Conservation (phyloP, 2,113 vertebrate species). For the Pelecanoides urinatrix region DNA sequence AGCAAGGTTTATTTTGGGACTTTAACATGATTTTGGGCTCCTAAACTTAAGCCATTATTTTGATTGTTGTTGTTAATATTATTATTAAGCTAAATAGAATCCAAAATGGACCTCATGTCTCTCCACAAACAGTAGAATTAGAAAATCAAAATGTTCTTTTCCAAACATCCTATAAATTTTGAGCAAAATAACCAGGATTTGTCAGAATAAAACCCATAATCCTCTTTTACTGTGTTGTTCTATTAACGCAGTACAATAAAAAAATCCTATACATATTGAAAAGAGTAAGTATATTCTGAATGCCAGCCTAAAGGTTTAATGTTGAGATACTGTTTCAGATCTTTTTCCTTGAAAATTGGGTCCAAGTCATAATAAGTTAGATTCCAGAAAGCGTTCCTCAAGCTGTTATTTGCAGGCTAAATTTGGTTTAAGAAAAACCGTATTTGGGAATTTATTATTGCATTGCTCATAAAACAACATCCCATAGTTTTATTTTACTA, state of each 20-base stretch:
- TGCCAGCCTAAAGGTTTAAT: slow-evolving; percentile 8
- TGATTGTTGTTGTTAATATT: background rate
- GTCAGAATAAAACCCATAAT: background rate
- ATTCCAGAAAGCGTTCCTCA: background rate
- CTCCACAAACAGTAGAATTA: background rate
- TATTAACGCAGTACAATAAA: background rate
- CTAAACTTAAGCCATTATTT: background rate
- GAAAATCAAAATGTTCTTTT: background rate
- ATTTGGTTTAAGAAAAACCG: background rate
- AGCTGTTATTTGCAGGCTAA: background rate
- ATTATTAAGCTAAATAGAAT: background rate
- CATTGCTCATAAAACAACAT: slow-evolving; percentile 27
- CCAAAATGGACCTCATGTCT: background rate
- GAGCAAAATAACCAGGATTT: background rate
- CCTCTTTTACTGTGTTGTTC: background rate
- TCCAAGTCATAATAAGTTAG: background rate
- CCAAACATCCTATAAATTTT: background rate
- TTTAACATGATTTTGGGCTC: background rate
- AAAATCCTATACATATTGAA: background rate
- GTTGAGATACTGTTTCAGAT: background rate
- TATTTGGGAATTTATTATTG: slow-evolving; percentile 13
- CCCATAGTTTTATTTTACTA: background rate
- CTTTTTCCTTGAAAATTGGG: background rate
- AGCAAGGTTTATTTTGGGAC: background rate
- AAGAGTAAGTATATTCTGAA: background rate